phyloP scores from a whole-genome alignment of 2,113 vertebrate genomes.

The Gobio gobio region DNA sequence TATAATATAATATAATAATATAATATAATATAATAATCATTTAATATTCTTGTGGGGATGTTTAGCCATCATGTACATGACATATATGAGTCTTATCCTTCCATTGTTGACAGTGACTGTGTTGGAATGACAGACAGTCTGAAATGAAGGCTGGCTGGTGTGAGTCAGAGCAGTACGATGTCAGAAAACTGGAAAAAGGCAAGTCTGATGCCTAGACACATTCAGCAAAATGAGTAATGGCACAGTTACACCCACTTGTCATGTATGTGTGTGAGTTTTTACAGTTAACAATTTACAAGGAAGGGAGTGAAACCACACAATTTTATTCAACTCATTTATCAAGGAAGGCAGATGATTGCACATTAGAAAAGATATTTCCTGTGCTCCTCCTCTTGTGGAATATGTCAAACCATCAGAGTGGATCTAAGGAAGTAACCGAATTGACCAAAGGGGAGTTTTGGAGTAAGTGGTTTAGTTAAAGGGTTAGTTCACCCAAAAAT shows the following conservation, averaged over 20 bases:
- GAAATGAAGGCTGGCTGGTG: not conserved
- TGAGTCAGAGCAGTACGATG: conserved; percentile 46
- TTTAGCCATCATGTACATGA: not conserved
- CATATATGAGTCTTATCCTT: conserved; percentile 7
- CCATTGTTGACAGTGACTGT: conserved; percentile 7
- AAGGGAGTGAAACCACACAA: conserved; percentile 35
- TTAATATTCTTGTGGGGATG: not conserved
- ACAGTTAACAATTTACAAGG: conserved; percentile 26
- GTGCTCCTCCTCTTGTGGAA: conserved; percentile 39
- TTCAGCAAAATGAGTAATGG: conserved; percentile 43
- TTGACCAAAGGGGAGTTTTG: not conserved
- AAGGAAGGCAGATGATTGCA: conserved; percentile 4
- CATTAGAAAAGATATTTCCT: conserved; percentile 39
- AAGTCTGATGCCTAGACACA: conserved; percentile 13
- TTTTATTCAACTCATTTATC: conserved; percentile 52
- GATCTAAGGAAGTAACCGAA: not conserved
- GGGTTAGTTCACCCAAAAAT: too few species aligned
- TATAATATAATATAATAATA: not conserved
- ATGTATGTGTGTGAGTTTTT: not conserved
- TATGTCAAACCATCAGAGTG: not conserved
- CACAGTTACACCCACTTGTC: conserved; percentile 26
- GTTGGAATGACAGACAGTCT: conserved; percentile 18
- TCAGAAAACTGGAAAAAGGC: conserved; percentile 42
- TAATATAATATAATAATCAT: not conserved
- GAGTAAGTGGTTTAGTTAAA: not conserved